Evolutionary conservation across 1,140 invertebrate species (phyloP).

Genomic region (Aplysia californica): DNA sequence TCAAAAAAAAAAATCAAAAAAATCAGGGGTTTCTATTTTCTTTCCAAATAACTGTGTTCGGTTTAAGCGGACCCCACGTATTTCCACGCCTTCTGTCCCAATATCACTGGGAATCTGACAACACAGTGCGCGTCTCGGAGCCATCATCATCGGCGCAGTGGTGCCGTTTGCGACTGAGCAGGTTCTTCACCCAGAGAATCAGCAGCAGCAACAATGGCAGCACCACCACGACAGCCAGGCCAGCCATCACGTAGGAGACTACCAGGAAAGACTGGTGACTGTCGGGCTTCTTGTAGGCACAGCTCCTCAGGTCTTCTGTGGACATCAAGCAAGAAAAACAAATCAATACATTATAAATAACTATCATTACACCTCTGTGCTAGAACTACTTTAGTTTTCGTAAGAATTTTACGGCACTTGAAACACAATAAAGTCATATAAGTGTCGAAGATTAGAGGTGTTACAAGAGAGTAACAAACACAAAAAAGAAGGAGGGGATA

Average conservation of each 20-base stretch:
- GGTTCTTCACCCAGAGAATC: neutral
- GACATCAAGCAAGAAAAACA: neutral
- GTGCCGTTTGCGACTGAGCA: neutral
- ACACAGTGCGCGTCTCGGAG: neutral
- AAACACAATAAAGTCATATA: too few relatives aligned
- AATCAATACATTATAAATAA: neutral
- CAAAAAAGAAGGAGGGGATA: too few relatives aligned
- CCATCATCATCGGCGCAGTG: neutral
- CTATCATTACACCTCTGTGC: neutral
- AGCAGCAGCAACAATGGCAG: constrained; percentile 45
- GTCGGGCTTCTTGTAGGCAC: constrained; percentile 17
- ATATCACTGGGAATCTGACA: neutral
- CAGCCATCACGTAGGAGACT: constrained; percentile 59
- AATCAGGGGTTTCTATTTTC: neutral
- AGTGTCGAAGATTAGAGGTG: neutral
- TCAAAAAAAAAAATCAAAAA: too few relatives aligned
- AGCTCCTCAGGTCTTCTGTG: constrained; percentile 12
- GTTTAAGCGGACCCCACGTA: too few relatives aligned
- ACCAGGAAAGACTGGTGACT: constrained; percentile 39
- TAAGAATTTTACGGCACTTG: too few relatives aligned
- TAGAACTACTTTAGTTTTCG: neutral
- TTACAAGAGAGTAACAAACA: too few relatives aligned
- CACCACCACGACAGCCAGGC: constrained; percentile 47
- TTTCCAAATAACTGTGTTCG: neutral
- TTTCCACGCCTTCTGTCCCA: too few relatives aligned